A percentile compares a stretch with the other conserved stretches of the same genome.
phyloP scores from a whole-genome alignment of 2,888 invertebrate genomes.

The Rugalucina vietnamica region DNA sequence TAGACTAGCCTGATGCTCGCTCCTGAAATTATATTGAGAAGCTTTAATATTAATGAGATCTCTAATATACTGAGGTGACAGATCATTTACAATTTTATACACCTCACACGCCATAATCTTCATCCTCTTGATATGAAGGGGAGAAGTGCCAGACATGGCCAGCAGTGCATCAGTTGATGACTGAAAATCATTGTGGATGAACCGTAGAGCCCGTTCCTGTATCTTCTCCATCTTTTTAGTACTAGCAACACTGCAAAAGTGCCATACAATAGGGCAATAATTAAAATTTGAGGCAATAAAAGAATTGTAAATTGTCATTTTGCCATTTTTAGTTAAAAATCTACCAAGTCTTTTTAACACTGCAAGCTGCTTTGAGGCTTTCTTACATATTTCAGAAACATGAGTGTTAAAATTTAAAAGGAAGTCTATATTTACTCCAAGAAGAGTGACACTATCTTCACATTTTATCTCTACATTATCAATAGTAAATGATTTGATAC shows the following conservation, averaged over 20 bases:
- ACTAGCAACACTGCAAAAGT: background rate
- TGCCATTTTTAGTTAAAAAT: background rate
- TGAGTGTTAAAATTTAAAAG: too few species aligned
- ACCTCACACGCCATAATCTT: background rate
- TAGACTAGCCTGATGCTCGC: background rate
- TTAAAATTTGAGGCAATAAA: background rate
- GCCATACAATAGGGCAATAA: background rate
- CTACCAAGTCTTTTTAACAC: too few species aligned
- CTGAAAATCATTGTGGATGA: background rate
- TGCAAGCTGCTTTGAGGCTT: too few species aligned
- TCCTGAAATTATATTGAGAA: conserved; percentile 22
- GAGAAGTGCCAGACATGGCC: background rate
- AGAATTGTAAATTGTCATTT: background rate
- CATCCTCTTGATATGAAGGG: background rate
- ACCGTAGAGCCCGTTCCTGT: background rate
- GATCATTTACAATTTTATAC: background rate
- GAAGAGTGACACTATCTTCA: too few species aligned
- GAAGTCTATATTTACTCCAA: too few species aligned
- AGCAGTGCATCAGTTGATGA: background rate
- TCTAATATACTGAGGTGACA: background rate
- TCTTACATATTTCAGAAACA: too few species aligned
- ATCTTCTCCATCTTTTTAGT: background rate
- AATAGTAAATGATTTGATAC: too few species aligned
- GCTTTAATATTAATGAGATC: background rate
- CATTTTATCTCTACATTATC: too few species aligned